These are phyloP conservation scores for Etheostoma nigrum DNA, from an alignment of 2,797 vertebrate species.

Conservation along the genomic window DNA sequence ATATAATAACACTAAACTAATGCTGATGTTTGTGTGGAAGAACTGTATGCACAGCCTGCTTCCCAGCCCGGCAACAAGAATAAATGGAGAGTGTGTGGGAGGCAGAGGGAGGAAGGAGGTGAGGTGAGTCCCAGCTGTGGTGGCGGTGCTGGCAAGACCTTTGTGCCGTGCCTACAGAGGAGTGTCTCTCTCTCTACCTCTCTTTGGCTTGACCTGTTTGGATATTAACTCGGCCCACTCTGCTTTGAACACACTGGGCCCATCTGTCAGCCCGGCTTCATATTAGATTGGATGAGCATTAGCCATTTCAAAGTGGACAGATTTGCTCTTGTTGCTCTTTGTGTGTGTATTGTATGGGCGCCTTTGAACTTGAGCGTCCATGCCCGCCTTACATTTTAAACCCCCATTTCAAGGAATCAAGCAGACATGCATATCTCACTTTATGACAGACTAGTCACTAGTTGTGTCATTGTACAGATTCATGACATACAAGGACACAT, in stretches of 20 bases:
- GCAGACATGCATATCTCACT: constrained; percentile 41
- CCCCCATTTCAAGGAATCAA: constrained; percentile 37
- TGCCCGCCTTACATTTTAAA: constrained; percentile 54
- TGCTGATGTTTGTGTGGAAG: constrained; percentile 72
- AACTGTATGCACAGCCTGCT: constrained; percentile 65
- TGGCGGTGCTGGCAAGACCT: constrained; percentile 81
- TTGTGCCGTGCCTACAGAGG: constrained; percentile 76
- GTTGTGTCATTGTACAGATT: constrained; percentile 39
- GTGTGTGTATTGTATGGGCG: constrained; percentile 29
- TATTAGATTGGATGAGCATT: constrained; percentile 85
- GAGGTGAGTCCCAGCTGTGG: constrained; percentile 85
- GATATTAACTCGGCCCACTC: constrained; percentile 83
- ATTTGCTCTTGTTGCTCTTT: constrained; percentile 74
- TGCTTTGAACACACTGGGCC: constrained; percentile 87
- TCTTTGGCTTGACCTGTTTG: constrained; percentile 85
- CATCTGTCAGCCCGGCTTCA: constrained; percentile 86
- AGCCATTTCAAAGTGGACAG: constrained; percentile 82
- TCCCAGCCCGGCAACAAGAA: constrained; percentile 73
- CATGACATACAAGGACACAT: constrained; percentile 45
- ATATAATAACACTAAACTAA: constrained; percentile 82
- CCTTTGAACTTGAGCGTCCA: constrained; percentile 46
- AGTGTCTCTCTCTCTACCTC: constrained; percentile 74
- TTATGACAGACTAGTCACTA: constrained; percentile 19
- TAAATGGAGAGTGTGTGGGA: constrained; percentile 68
- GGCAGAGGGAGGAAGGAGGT: constrained; percentile 26